Base-by-base conservation (phyloP, 2,888 invertebrate species). In the Dexiosoma caninum region DNA sequence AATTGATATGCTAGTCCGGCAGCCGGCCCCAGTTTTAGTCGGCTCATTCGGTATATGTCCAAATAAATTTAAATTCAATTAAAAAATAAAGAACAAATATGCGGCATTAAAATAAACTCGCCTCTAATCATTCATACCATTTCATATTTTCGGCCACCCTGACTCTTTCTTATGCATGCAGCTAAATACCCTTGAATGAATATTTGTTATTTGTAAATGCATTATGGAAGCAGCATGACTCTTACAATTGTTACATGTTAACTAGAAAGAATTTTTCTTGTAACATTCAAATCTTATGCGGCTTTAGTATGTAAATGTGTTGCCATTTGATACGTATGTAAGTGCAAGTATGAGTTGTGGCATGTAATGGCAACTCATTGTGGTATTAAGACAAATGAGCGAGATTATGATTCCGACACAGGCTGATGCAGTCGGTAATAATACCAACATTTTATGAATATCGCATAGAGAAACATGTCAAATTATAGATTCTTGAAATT, bases 231-330 rank as follows among this genome's bases (percentile, higher is more conserved):
- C 57, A 71, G 69, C 72, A 81, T 78, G 75, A 75, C 66, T 57
- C 27, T 57, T 70, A 70, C 74, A 79, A 75, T 78, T 82, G 74
- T 77, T 77, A 55, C 64, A 64, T 70, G 74, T 71, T 75, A 70
- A 49, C 72, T 82, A 53, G 9, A 19, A 57, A 57, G 35, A 35
- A 35, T n/a, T n/a, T 53, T 69, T 67, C 51, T 51, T 16, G 42
- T 67, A 60, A 42, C 21, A 69, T 60, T 76, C 5, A 69, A 35
- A 60, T 76, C 67, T 35, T 76, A 44, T 79, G 74, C 46, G 74
- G 75, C 62, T 46, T 46, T 57, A 57, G 53, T 6, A 66, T 66
- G 44, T 44, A 64, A 67, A 64, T 55, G 55, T 64, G 72, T 35
- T 35, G 14, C 21, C 30, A 51, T 49, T 49, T 60, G 27, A 16